A percentile compares a stretch with the other conserved stretches of the same genome.
These are phyloP conservation scores for Neotoma lepida DNA, from an alignment of 2,113 vertebrate species.

Conservation along the genomic window DNA sequence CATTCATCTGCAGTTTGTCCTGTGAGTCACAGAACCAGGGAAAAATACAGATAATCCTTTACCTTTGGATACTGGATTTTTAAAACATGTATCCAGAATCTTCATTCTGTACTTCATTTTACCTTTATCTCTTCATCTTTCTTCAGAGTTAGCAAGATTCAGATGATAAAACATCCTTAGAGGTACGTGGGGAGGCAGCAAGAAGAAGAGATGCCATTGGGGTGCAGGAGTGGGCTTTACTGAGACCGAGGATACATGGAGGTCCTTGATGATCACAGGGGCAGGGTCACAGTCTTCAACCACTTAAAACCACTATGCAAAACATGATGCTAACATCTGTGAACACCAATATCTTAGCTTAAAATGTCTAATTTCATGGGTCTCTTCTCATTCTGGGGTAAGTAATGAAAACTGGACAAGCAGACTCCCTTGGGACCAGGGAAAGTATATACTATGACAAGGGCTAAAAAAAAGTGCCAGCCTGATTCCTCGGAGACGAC, in stretches of 20 bases:
- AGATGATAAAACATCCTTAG: not conserved
- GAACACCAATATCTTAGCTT: not conserved
- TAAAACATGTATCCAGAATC: not conserved
- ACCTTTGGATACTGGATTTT: not conserved
- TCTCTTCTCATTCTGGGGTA: not conserved
- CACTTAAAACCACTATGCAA: not conserved
- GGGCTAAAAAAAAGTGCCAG: not conserved
- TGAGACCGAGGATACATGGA: not conserved
- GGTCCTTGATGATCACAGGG: not conserved
- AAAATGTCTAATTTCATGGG: not conserved
- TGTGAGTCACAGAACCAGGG: not conserved
- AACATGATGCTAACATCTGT: not conserved
- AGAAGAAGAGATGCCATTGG: accelerated
- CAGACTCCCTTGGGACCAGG: not conserved
- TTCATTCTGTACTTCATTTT: not conserved
- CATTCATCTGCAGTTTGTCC: not conserved
- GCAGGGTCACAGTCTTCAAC: not conserved
- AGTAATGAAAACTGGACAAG: not conserved
- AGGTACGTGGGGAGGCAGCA: too few species aligned
- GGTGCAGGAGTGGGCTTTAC: not conserved
- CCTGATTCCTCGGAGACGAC: not conserved
- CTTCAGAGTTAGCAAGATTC: not conserved
- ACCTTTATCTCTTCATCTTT: not conserved
- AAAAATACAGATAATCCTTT: not conserved
- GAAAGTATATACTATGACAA: not conserved